These are phyloP conservation scores for Xylocampa areola DNA, from an alignment of 2,888 invertebrate genomes.

Conservation along the genomic window DNA sequence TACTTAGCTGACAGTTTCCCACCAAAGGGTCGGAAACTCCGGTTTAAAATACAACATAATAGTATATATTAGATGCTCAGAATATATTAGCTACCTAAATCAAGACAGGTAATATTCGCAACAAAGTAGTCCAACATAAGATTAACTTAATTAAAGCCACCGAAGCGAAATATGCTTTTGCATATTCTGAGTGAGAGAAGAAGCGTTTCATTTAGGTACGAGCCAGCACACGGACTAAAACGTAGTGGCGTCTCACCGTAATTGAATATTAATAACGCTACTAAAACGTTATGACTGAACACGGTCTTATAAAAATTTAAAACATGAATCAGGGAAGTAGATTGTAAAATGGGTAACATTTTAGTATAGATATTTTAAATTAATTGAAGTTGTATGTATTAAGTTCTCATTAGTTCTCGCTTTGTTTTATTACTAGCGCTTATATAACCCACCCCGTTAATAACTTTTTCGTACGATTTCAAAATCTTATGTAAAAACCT, in stretches of 20 bases:
- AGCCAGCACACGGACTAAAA: conserved; percentile 23
- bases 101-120: conserved; percentile 26
- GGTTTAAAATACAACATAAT: conserved; percentile 17
- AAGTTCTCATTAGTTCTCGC: conserved; percentile 6
- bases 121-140: conserved; percentile 32
- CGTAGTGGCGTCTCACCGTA: conserved; percentile 16
- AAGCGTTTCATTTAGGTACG: conserved; percentile 37
- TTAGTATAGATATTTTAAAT: conserved; percentile 12
- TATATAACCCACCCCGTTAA: too few species aligned
- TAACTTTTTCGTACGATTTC: too few species aligned
- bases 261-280: conserved; percentile 51
- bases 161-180: conserved; percentile 38
- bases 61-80: too few species aligned
- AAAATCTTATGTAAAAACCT: too few species aligned
- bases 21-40: conserved; percentile 16
- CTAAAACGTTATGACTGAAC: conserved; percentile 39
- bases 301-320: conserved; percentile 39
- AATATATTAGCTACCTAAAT: conserved; percentile 31
- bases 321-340: conserved; percentile 28
- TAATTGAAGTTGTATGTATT: conserved; percentile 1
- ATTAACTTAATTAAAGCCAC: conserved; percentile 47
- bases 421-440: conserved; percentile 20
- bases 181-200: conserved; percentile 24
- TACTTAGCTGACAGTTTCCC: conserved; percentile 15
- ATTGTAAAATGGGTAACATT: conserved; percentile 29